Evolutionary conservation across 2,113 vertebrate species (phyloP).

Genomic region (Ictidomys tridecemlineatus): DNA sequence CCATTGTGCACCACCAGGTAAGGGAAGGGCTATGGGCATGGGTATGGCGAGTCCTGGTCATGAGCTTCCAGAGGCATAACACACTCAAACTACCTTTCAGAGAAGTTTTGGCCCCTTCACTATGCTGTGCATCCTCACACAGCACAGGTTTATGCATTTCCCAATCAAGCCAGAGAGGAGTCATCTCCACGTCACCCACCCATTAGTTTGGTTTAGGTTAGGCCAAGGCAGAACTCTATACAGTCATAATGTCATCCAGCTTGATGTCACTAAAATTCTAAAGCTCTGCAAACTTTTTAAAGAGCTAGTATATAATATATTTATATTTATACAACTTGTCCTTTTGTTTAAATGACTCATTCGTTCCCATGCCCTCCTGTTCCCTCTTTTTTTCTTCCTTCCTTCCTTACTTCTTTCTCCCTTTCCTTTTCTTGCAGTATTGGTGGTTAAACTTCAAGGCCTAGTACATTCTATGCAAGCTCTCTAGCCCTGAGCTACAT

Average conservation of each 20-base stretch:
- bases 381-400: too few relatives aligned
- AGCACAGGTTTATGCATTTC: background rate
- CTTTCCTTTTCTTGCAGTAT: too few relatives aligned
- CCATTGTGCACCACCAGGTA: background rate
- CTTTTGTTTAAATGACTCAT: background rate
- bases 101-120: background rate
- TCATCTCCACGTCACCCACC: too few relatives aligned
- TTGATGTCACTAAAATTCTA: background rate
- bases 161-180: background rate
- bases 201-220: too few relatives aligned
- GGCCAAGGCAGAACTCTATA: background rate
- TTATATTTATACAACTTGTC: constrained; percentile 34
- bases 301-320: background rate
- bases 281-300: background rate
- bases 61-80: background rate
- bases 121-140: background rate
- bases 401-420: too few relatives aligned
- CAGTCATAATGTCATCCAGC: background rate
- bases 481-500: too few relatives aligned
- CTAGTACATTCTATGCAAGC: too few relatives aligned
- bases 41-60: background rate
- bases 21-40: background rate
- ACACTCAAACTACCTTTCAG: background rate
- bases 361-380: background rate
- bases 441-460: too few relatives aligned